phyloP scores from a whole-genome alignment of 2,797 vertebrate genomes.

The Falco cherrug region DNA sequence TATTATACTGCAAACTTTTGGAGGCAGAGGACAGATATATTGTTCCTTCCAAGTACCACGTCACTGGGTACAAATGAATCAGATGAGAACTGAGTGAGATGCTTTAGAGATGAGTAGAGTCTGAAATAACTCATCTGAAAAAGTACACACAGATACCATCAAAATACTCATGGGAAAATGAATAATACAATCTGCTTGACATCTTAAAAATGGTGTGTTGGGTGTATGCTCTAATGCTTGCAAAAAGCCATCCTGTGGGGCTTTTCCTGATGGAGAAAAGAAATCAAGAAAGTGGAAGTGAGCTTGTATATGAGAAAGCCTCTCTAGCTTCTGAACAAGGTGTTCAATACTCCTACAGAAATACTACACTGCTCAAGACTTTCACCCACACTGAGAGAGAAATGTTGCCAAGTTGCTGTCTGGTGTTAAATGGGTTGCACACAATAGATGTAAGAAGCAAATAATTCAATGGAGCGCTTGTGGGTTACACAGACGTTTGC shows the following conservation, averaged over 20 bases:
- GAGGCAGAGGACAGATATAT: not conserved
- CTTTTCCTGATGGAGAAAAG: not conserved
- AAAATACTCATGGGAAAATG: not conserved
- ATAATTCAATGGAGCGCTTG: not conserved
- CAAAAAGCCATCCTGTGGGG: not conserved
- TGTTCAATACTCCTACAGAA: not conserved
- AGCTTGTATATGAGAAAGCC: not conserved
- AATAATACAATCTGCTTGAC: not conserved
- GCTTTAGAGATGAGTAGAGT: not conserved
- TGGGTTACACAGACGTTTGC: not conserved
- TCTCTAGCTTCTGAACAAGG: not conserved
- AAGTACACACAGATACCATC: not conserved
- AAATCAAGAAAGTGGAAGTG: not conserved
- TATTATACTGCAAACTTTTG: not conserved
- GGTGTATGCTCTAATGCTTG: not conserved
- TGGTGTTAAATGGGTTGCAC: not conserved
- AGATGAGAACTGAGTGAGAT: not conserved
- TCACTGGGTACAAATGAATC: not conserved
- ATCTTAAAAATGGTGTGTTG: not conserved
- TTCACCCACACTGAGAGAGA: not conserved
- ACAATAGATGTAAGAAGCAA: not conserved
- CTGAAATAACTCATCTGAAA: conserved; percentile 23
- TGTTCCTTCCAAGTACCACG: not conserved
- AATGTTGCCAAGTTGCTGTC: not conserved
- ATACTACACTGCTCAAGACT: not conserved